Evolutionary conservation across 2,888 invertebrate species (phyloP), one percentile per base, ranked within the genome.

Genomic region (Eubasilissa splendida): DNA sequence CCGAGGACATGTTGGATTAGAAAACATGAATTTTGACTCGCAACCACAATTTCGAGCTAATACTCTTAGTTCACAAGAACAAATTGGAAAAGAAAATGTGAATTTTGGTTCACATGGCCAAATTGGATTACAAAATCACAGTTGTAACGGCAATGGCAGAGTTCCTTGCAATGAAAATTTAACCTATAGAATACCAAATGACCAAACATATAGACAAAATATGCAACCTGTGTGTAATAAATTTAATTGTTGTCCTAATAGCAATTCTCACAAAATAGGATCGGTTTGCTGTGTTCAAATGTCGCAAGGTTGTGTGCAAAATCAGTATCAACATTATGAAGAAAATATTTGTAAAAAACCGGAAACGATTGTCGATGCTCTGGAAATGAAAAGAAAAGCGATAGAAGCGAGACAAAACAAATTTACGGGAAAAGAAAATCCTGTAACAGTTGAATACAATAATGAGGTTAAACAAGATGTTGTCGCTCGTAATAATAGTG

Each of bases 311-410:
- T 42, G 59, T 50, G 42, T 42, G 22, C 60, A 60, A 14, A n/a
- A 75, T 52, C n/a, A 8, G 12, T 22, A 53, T 31, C 63, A 31
- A 8, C 33, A 63, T 63, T 63, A 63, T 11, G 33, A 63, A 63
- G 33, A 63, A 63, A 12, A 31, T 12, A 33, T 63, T 33, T 33
- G 33, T 33, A 63, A 31, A 63, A 63, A 33, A 12, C 63, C 1
- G 31, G 12, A 63, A 33, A 33, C 63, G n/a, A 54, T 76, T 22
- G 14, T 22, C n/a, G 75, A 80, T 56, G 75, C 70, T 22, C 22
- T 82, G 5, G 80, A 80, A 52, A 50, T 59, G 52, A 82, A 82
- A 78, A 59, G 76, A 22, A 74, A 59, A 63, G 74, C 77, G 31
- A 80, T 82, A n/a, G 73, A 77, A 63, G 50, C 65, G 33, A 74